phyloP scores from a whole-genome alignment of 2,797 vertebrate genomes.

The Numenius phaeopus region DNA sequence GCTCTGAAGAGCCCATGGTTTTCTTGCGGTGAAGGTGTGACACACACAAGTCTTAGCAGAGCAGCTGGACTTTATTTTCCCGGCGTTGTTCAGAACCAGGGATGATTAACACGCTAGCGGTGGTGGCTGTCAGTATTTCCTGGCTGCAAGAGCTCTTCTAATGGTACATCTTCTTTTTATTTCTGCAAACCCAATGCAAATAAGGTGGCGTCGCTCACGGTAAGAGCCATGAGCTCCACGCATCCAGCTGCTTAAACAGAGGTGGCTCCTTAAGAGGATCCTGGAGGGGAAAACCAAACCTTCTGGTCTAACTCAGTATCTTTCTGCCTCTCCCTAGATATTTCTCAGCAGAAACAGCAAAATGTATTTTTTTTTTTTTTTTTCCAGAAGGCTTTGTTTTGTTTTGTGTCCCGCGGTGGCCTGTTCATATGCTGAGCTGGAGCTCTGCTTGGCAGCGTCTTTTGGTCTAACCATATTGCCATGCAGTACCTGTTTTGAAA shows the following conservation, averaged over 20 bases:
- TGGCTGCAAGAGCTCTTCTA: not conserved
- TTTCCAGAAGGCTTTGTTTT: not conserved
- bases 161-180: not conserved
- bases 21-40: slow-evolving; percentile 40
- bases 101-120: not conserved
- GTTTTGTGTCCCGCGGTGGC: not conserved
- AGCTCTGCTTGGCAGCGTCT: not conserved
- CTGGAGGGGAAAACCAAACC: not conserved
- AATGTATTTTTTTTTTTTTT: not conserved
- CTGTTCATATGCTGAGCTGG: not conserved
- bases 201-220: not conserved
- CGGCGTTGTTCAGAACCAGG: not conserved
- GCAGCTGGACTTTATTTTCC: slow-evolving; percentile 23
- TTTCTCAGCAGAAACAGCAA: not conserved
- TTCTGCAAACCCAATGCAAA: not conserved
- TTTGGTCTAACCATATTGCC: not conserved
- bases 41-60: not conserved
- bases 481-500: not conserved
- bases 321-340: not conserved
- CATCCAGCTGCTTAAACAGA: not conserved
- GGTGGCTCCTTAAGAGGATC: not conserved
- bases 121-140: slow-evolving; percentile 12
- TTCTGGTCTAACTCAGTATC: not conserved
- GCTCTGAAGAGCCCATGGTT: not conserved
- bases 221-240: not conserved